These are phyloP conservation scores for Perodicticus potto DNA, from an alignment of 2,797 vertebrate species.

Conservation along the genomic window DNA sequence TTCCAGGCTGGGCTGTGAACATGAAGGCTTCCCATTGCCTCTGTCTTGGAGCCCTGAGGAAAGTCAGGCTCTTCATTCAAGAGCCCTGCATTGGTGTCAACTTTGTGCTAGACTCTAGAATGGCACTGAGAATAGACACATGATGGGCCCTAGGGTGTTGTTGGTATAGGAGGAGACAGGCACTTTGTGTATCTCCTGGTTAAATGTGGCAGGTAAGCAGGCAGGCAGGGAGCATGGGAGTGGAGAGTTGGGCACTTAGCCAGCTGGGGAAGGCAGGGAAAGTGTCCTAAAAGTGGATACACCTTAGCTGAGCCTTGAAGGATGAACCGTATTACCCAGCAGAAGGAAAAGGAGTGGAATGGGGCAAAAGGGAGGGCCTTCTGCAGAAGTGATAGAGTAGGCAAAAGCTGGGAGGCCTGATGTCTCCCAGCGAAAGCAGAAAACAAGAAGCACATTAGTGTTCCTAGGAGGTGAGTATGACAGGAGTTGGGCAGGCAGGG, in stretches of 20 bases:
- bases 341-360: neutral
- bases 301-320: neutral
- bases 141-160: neutral
- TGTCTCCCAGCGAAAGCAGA: neutral
- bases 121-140: neutral
- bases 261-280: neutral
- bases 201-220: neutral
- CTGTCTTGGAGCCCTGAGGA: neutral
- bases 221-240: fast-evolving
- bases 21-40: neutral
- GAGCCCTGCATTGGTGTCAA: neutral
- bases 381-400: neutral
- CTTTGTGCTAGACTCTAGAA: neutral
- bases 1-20: neutral
- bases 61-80: neutral
- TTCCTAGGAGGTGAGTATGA: neutral
- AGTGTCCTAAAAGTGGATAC: neutral
- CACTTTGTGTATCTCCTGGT: neutral
- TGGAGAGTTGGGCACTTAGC: neutral
- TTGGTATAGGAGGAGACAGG: neutral
- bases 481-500: neutral
- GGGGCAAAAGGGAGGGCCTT: neutral
- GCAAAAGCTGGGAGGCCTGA: neutral
- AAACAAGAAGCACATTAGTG: neutral
- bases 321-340: neutral